Conservation (phyloP, 2,888 invertebrate genomes). For the Venusia cambrica region DNA sequence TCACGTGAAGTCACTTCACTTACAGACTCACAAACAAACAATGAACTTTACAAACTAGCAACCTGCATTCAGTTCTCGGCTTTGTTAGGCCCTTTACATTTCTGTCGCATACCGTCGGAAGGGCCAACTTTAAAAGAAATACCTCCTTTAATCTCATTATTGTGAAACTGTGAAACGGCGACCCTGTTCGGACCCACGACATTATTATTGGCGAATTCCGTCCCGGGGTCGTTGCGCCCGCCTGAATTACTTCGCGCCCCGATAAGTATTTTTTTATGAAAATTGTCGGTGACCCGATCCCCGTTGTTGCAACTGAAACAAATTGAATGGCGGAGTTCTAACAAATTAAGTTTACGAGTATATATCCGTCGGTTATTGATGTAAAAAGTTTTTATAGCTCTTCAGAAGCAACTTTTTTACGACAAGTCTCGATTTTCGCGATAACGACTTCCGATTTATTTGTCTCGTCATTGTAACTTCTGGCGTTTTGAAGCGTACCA, state of each 20-base stretch:
- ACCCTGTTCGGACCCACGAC: conserved; percentile 34
- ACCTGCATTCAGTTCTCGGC: conserved; percentile 53
- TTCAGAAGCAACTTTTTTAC: conserved; percentile 36
- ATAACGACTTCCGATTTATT: conserved; percentile 34
- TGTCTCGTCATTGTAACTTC: conserved; percentile 33
- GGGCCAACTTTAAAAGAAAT: conserved; percentile 51
- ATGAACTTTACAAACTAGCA: conserved; percentile 48
- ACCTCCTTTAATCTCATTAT: conserved; percentile 53
- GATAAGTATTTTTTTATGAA: conserved; percentile 40
- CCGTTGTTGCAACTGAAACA: conserved; percentile 30
- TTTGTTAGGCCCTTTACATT: conserved; percentile 50
- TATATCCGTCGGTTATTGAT: conserved; percentile 32
- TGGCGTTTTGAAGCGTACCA: conserved; percentile 23
- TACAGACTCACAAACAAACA: conserved; percentile 50
- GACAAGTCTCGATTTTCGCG: conserved; percentile 36
- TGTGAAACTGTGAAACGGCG: conserved; percentile 43
- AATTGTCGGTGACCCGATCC: conserved; percentile 31
- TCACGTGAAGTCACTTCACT: conserved; percentile 34
- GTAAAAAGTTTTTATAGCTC: conserved; percentile 38
- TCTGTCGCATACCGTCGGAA: conserved; percentile 46
- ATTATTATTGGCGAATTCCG: conserved; percentile 40
- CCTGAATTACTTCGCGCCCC: conserved; percentile 38
- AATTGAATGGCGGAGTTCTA: conserved; percentile 36
- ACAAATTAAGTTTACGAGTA: conserved; percentile 35
- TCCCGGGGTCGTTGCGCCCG: conserved; percentile 33